These are phyloP conservation scores for Oryzias celebensis DNA, from an alignment of 2,113 vertebrate species.

Conservation along the genomic window DNA sequence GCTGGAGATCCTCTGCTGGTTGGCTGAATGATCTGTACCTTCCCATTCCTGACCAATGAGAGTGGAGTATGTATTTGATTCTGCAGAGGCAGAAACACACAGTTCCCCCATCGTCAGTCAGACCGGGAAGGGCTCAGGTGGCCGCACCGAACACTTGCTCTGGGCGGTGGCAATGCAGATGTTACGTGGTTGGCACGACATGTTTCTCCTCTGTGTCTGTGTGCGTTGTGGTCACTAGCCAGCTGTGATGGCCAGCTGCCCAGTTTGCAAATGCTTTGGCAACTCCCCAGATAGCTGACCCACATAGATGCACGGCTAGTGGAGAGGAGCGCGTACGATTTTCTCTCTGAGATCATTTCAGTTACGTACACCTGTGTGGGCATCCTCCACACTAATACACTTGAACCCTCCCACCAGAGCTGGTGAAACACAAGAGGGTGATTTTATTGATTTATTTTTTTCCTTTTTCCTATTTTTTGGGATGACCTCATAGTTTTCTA, in stretches of 20 bases:
- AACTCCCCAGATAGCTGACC: conserved; percentile 65
- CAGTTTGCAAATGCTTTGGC: conserved; percentile 49
- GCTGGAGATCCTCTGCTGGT: conserved; percentile 18
- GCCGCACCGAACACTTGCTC: conserved; percentile 24
- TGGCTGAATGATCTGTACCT: conserved; percentile 36
- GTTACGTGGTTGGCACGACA: conserved; percentile 50
- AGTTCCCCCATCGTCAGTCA: conserved; percentile 23
- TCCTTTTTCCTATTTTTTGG: conserved; percentile 24
- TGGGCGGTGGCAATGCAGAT: conserved; percentile 56
- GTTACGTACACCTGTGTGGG: conserved; percentile 28
- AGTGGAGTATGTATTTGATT: conserved; percentile 23
- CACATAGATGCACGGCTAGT: conserved; percentile 49
- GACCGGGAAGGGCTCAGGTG: conserved; percentile 41
- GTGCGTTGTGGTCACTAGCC: conserved; percentile 25
- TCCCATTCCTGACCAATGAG: conserved; percentile 30
- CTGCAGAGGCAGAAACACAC: conserved; percentile 15
- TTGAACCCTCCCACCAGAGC: conserved; percentile 26
- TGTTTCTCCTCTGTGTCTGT: conserved; percentile 8
- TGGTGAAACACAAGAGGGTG: conserved; percentile 20
- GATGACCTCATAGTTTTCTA: conserved; percentile 38
- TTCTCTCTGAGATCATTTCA: conserved; percentile 5
- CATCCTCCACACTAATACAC: conserved; percentile 8
- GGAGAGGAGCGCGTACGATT: conserved; percentile 15
- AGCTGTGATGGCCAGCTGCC: conserved; percentile 67
- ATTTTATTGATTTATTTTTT: neutral